These are phyloP conservation scores for Lamellibrachia columna DNA, from an alignment of 2,888 invertebrate species.

Conservation along the genomic window DNA sequence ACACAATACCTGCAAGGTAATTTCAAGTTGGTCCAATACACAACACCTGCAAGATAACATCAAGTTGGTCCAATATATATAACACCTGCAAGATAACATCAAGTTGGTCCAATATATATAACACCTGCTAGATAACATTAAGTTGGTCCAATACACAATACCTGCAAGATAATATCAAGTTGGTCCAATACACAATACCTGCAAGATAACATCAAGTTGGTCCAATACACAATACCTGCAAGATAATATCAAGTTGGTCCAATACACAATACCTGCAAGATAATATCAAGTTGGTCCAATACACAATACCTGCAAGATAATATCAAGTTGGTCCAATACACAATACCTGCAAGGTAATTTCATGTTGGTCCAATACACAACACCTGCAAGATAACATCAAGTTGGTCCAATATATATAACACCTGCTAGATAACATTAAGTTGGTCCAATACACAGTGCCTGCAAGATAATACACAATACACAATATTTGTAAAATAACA, in stretches of 20 bases:
- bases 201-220: not conserved
- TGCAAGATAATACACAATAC: no score
- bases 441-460: no score
- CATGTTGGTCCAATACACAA: no score
- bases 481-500: no score
- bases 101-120: not conserved
- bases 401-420: no score
- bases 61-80: no score
- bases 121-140: not conserved
- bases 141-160: not conserved
- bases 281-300: not conserved
- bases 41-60: not conserved
- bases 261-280: not conserved
- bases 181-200: no score
- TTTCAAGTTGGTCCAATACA: not conserved
- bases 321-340: not conserved
- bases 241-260: not conserved
- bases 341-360: no score
- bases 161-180: not conserved
- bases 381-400: no score
- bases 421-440: no score
- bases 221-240: not conserved
- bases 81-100: not conserved
- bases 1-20: not conserved
- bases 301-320: not conserved